Base-by-base conservation (phyloP, 2,113 vertebrate genomes). In the Myotis lucifugus region DNA sequence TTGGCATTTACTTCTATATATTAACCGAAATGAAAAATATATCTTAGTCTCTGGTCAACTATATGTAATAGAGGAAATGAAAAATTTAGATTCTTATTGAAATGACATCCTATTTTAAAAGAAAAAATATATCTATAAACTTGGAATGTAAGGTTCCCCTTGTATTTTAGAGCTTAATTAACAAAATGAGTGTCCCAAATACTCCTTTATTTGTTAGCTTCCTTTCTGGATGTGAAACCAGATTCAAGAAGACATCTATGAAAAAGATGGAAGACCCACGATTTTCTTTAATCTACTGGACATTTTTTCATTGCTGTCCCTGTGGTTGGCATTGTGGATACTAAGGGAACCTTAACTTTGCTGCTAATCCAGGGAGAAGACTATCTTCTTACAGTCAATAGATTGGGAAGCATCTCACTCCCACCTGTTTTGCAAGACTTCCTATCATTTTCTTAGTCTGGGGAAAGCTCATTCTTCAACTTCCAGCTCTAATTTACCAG, bases 151-250 rank as follows among this genome's bases (percentile, higher is more conserved):
- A 92, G 50, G 64, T 88, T 66, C 37, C 29, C 21, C 1, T n/a
- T 88, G 66, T 66, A 70, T 67, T 85, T 95, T 90, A 95, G 56
- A 94, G 85, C 34, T 50, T 14, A 90, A 69, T 92, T 85, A 48
- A 23, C 46, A 50, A 76, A 79, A 56, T 11, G 37, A 27, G 52
- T 87, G 83, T 74, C 76, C 54, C 85, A 73, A 70, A 18, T 42
- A 42, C 9, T 61, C 32, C 66, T 88, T 84, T 73, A 64, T 37
- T 46, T 83, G 72, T 91, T 78, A 73, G 42, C 37, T 37, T 90
- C 61, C 70, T 86, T 95, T 87, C 82, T 50, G 70, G 50, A 83
- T 87, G 19, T 37, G 37, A 56, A n/a, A 52, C 6, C 48, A 88
- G 34, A 70, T 83, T 87, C 86, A 27, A 6, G 48, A 79, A 74